These are phyloP conservation scores for Argentina silus DNA, from an alignment of 2,797 vertebrate species.

Conservation along the genomic window DNA sequence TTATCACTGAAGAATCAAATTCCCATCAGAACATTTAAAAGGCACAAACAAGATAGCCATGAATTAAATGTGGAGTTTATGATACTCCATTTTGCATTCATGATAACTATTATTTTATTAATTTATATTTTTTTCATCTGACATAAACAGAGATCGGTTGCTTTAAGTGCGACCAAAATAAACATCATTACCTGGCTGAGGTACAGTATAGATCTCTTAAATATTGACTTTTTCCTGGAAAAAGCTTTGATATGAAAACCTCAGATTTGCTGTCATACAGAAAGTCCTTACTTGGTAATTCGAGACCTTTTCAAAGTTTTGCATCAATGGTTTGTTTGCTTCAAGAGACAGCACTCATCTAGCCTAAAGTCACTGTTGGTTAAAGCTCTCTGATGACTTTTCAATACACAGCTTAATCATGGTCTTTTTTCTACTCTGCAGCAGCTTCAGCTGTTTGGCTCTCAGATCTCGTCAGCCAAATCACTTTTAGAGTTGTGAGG, in stretches of 20 bases:
- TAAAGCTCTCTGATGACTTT: conserved; percentile 1
- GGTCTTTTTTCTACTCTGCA: neutral
- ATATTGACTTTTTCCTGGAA: neutral
- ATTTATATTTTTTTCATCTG: neutral
- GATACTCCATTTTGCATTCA: neutral
- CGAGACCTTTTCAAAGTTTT: neutral
- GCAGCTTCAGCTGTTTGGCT: neutral
- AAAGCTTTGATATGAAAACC: neutral
- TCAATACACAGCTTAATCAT: neutral
- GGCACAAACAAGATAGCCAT: neutral
- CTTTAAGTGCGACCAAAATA: neutral
- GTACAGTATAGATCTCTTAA: neutral
- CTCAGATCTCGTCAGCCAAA: neutral
- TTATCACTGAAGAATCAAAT: conserved; percentile 55
- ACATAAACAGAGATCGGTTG: neutral
- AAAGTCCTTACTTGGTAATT: neutral
- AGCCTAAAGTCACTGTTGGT: neutral
- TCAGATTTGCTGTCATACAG: neutral
- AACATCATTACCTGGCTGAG: neutral
- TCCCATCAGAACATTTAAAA: conserved; percentile 45
- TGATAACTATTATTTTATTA: neutral
- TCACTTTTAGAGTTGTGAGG: neutral
- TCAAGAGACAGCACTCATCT: neutral
- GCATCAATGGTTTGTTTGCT: neutral
- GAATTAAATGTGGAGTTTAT: neutral